These are phyloP conservation scores for Channallabes apus DNA, from an alignment of 2,797 vertebrate species.

Conservation along the genomic window DNA sequence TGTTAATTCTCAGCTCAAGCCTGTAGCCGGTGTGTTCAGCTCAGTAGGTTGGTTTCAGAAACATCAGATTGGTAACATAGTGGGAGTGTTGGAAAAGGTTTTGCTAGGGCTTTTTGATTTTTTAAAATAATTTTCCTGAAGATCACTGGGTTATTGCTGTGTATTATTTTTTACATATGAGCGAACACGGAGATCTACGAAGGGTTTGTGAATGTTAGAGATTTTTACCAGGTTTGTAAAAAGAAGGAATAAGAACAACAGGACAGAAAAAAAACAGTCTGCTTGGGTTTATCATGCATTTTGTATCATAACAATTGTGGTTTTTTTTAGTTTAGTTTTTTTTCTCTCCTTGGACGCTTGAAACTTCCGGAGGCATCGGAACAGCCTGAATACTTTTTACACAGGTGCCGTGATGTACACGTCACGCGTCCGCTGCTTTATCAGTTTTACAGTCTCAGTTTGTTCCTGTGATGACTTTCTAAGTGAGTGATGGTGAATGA, in stretches of 20 bases:
- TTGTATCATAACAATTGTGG: not conserved
- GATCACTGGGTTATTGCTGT: not conserved
- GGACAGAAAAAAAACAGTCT: not conserved
- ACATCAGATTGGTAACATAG: not conserved
- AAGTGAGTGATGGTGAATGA: too few species aligned
- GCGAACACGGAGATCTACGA: not conserved
- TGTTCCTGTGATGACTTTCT: not conserved
- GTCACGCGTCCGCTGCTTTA: not conserved
- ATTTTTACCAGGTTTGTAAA: not conserved
- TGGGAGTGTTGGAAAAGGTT: not conserved
- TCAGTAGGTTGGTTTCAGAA: not conserved
- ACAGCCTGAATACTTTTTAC: not conserved
- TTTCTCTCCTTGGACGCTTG: not conserved
- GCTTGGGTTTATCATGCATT: not conserved
- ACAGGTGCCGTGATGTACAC: not conserved
- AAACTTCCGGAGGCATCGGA: not conserved
- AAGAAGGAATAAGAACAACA: not conserved
- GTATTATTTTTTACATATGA: not conserved
- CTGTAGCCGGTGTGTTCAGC: not conserved
- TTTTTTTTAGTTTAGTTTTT: too few species aligned
- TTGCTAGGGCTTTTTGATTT: too few species aligned
- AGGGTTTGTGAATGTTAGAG: not conserved
- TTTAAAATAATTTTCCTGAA: not conserved
- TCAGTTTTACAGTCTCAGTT: not conserved
- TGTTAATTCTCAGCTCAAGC: constrained; percentile 7